Evolutionary conservation across 2,113 vertebrate species (phyloP), one percentile per base, ranked within the genome.

Genomic region (Puffinus mauretanicus): DNA sequence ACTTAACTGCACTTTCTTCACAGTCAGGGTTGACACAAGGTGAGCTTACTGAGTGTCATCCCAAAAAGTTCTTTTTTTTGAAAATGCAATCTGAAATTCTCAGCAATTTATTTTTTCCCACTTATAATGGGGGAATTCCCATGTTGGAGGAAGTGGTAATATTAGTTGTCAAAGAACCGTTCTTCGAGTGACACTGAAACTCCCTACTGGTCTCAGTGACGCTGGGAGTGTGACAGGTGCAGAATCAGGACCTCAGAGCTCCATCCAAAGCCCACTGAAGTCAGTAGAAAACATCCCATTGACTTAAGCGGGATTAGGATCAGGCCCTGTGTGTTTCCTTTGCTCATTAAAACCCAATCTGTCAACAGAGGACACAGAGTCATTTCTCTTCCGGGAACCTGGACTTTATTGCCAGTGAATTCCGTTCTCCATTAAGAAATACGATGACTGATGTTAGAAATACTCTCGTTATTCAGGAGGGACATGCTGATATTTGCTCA

Each of bases 401-500:
- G 69, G 69, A 34, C 32, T 86, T 95, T 90, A 88, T 90, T 96
- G 90, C 86, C 47, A 17, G 42, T 66, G 57, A 94, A 93, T 82
- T 94, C 55, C 19, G 42, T 87, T 96, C 86, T 90, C 83, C 80
- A 75, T 95, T 95, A 90, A 96, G 86, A 93, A 90, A 93, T 81
- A 92, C 1, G 0, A 70, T 92, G n/a, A 22, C 51, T 95, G 88
- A 62, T 90, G 80, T 78, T 88, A 87, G 86, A 95, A 91, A 92
- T 93, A 52, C 86, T 84, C 30, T 29, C 78, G 52, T 91, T 96
- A 94, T 78, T 97, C 94, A 93, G 83, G 38, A 92, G 88, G 61
- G 94, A 93, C 30, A 14, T 83, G 52, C 51, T 96, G 94, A 34
- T 96, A 94, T 97, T 96, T 96, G 52, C 72, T 94, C 72, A 94